phyloP scores from a whole-genome alignment of 2,113 vertebrate genomes.

The Xenopus borealis region DNA sequence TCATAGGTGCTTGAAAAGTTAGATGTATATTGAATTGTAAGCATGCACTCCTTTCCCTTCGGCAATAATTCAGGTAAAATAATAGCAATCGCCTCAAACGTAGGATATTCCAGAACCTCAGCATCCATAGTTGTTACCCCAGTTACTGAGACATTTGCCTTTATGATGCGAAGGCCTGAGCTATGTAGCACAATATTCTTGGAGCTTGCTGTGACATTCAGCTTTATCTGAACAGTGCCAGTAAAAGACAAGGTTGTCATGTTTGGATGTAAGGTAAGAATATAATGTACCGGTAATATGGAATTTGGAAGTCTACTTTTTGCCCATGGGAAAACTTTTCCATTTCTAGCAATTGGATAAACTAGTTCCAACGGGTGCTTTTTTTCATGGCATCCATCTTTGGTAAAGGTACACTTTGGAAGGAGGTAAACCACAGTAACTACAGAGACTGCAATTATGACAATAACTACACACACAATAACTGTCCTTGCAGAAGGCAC shows the following conservation, averaged over 20 bases:
- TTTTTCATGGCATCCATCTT: conserved; percentile 80
- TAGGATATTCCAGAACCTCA: conserved; percentile 76
- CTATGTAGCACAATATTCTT: conserved; percentile 81
- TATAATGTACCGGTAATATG: conserved; percentile 78
- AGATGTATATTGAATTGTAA: conserved; percentile 77
- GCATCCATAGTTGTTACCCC: conserved; percentile 53
- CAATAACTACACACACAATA: conserved; percentile 72
- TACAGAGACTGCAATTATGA: conserved; percentile 75
- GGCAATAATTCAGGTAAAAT: conserved; percentile 69
- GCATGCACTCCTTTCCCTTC: conserved; percentile 68
- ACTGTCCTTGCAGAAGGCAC: conserved; percentile 72
- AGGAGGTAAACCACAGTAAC: conserved; percentile 82
- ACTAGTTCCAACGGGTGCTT: conserved; percentile 66
- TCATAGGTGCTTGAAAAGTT: conserved; percentile 78
- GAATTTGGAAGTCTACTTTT: conserved; percentile 74
- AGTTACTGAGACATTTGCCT: conserved; percentile 57
- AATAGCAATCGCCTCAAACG: conserved; percentile 82
- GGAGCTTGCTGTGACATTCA: conserved; percentile 69
- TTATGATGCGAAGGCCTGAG: conserved; percentile 76
- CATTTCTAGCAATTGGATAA: conserved; percentile 76
- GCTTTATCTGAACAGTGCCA: conserved; percentile 73
- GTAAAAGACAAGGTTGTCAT: conserved; percentile 74
- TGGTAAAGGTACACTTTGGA: conserved; percentile 90
- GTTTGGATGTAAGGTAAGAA: conserved; percentile 78
- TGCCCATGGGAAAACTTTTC: conserved; percentile 85